Evolutionary conservation across 2,797 vertebrate genomes (phyloP).

Genomic region (Craterocephalus amniculus): DNA sequence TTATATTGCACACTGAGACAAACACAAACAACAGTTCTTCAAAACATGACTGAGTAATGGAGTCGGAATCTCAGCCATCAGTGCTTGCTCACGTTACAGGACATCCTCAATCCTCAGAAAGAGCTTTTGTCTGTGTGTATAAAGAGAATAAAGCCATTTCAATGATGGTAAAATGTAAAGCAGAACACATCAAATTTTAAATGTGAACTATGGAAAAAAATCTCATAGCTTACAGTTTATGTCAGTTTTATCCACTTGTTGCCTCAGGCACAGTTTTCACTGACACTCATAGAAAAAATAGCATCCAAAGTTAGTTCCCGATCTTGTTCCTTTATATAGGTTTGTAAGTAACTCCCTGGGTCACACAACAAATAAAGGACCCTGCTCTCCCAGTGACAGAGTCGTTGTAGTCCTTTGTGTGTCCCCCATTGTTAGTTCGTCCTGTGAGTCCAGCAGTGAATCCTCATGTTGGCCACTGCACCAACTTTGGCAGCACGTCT

Average conservation of each 20-base stretch:
- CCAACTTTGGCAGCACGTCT: constrained; percentile 79
- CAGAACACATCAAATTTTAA: constrained; percentile 19
- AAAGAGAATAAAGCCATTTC: constrained; percentile 32
- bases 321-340: constrained; percentile 29
- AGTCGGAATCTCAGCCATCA: constrained; percentile 71
- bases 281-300: constrained; percentile 23
- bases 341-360: constrained; percentile 52
- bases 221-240: constrained; percentile 27
- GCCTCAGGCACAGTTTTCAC: constrained; percentile 23
- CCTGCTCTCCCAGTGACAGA: constrained; percentile 57
- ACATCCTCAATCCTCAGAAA: constrained; percentile 49
- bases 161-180: constrained; percentile 14
- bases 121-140: constrained; percentile 20
- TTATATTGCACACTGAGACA: constrained; percentile 56
- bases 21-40: constrained; percentile 63
- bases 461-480: constrained; percentile 74
- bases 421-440: constrained; percentile 68
- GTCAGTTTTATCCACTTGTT: constrained; percentile 48
- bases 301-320: constrained; percentile 43
- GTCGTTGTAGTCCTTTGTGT: constrained; percentile 74
- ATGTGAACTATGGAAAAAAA: constrained; percentile 16
- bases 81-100: constrained; percentile 61
- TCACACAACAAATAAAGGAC: constrained; percentile 64
- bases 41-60: constrained; percentile 69
- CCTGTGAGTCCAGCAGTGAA: constrained; percentile 65